These are phyloP conservation scores for Engraulis encrasicolus DNA, from an alignment of 2,113 vertebrate species.

Conservation along the genomic window DNA sequence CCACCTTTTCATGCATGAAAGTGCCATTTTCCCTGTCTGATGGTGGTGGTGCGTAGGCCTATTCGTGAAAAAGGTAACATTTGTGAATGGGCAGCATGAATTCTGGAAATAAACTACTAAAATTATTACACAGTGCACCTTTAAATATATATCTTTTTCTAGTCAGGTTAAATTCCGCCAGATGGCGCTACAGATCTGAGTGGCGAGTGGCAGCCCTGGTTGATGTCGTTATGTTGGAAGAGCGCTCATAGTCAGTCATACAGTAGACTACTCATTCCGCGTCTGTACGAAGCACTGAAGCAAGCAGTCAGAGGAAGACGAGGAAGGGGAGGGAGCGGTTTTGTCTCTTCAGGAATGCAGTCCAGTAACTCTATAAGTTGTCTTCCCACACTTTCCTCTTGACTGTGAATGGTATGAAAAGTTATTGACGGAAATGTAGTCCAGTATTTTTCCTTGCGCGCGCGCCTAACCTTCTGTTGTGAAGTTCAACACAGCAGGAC, in stretches of 20 bases:
- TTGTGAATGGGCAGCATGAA: too few relatives aligned
- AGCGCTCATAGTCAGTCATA: neutral
- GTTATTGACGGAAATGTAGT: neutral
- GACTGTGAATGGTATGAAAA: neutral
- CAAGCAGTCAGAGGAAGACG: neutral
- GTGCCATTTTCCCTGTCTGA: too few relatives aligned
- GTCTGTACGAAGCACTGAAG: neutral
- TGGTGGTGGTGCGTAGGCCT: too few relatives aligned
- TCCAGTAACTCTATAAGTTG: neutral
- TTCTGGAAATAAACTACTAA: too few relatives aligned
- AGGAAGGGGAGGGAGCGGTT: neutral
- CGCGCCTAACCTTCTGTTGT: neutral
- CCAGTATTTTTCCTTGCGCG: neutral
- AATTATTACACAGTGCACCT: too few relatives aligned
- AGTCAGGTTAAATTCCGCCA: neutral
- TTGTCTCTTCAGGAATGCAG: neutral
- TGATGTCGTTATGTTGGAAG: neutral
- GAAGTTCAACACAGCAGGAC: neutral
- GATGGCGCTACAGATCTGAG: neutral
- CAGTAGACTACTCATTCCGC: too few relatives aligned
- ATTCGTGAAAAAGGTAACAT: too few relatives aligned
- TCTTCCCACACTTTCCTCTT: neutral
- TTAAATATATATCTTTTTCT: too few relatives aligned
- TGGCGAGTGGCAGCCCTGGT: neutral
- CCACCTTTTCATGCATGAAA: too few relatives aligned